Percentiles rank a stretch among this genome's conserved stretches.
Conservation (phyloP, 1,140 invertebrate genomes). For the Drosophila busckii region DNA sequence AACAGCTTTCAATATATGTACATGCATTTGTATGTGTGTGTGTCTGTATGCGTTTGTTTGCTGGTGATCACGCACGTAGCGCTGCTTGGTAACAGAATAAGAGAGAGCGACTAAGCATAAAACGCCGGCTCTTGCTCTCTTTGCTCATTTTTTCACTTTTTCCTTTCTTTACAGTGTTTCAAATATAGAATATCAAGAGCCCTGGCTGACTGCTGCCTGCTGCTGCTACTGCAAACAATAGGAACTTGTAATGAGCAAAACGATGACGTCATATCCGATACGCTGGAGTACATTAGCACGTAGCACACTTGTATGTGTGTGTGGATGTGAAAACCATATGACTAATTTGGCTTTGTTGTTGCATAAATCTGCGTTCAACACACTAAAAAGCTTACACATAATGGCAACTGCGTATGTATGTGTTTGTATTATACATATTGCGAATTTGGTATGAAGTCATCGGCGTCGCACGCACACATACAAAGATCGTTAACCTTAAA, state of each 20-base stretch:
- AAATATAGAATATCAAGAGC: slow-evolving; percentile 78
- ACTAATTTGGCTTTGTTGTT: slow-evolving; percentile 67
- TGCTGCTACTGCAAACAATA: slow-evolving; percentile 22
- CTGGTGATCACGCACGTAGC: slow-evolving; percentile 62
- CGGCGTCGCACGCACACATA: slow-evolving; percentile 41
- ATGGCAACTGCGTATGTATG: not conserved
- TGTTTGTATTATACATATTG: slow-evolving; percentile 7
- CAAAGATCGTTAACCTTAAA: slow-evolving; percentile 79
- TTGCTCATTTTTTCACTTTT: slow-evolving; percentile 33
- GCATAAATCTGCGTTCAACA: slow-evolving; percentile 49
- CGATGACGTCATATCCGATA: slow-evolving; percentile 65
- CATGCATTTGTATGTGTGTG: slow-evolving; percentile 1
- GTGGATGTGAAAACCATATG: slow-evolving; percentile 37
- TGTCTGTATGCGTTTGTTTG: slow-evolving; percentile 35
- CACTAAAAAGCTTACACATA: slow-evolving; percentile 34
- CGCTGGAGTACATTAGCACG: slow-evolving; percentile 47
- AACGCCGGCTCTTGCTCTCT: slow-evolving; percentile 66
- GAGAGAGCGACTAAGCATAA: slow-evolving; percentile 20
- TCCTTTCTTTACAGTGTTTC: slow-evolving; percentile 66
- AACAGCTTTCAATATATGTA: slow-evolving; percentile 25
- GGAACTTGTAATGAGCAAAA: slow-evolving; percentile 41
- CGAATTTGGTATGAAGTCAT: slow-evolving; percentile 64
- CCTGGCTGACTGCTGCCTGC: slow-evolving; percentile 29
- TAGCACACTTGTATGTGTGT: slow-evolving; percentile 1
- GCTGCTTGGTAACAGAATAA: slow-evolving; percentile 58